Evolutionary conservation across 2,888 invertebrate species (phyloP), one percentile per base, ranked within the genome.

Genomic region (Adelphocoris suturalis): DNA sequence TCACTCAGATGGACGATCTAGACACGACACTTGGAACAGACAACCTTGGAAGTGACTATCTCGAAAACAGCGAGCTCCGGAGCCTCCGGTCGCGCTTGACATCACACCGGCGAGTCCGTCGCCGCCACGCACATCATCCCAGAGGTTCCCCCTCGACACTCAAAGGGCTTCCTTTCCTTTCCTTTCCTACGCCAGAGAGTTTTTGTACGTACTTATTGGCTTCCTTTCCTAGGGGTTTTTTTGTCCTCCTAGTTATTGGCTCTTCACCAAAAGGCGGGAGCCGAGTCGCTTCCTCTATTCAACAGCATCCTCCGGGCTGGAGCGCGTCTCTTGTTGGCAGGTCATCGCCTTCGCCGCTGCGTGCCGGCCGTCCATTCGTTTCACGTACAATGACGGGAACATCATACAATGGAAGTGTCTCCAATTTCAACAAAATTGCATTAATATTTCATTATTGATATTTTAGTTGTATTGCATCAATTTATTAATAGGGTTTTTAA

Each of bases 171-270:
- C 68, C 68, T 68, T 68, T 68, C 23, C 68, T 19, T 37, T 37
- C 37, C 37, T 37, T 37, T 37, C 37, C 37, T 37, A 37, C 37
- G 37, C 37, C 37, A 9, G 27, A 13, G 68, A 23, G 27, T 68
- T 68, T 68, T 68, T 68, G 68, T 68, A 23, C 68, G 23, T 68
- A 68, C 68, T 68, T 68, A 68, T 68, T 68, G 68, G 68, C 68
- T 68, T 68, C 68, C 68, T 68, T 68, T 37, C 11, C 23, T 23
- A 23, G 0, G 11, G 13, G 68, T 68, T 68, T 68, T 68, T 68
- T 23, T 68, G 68, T 68, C 68, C 37, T 37, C 68, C 68, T 68
- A 68, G 68, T 23, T 68, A 68, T 68, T 68, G 68, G 68, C 68
- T 68, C 68, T 68, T 68, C 68, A 68, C 68, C 68, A 68, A 68